Percentiles rank a stretch among this genome's conserved stretches.
Evolutionary conservation across 2,888 invertebrate species (phyloP).

Genomic region (Plebejus melissa): DNA sequence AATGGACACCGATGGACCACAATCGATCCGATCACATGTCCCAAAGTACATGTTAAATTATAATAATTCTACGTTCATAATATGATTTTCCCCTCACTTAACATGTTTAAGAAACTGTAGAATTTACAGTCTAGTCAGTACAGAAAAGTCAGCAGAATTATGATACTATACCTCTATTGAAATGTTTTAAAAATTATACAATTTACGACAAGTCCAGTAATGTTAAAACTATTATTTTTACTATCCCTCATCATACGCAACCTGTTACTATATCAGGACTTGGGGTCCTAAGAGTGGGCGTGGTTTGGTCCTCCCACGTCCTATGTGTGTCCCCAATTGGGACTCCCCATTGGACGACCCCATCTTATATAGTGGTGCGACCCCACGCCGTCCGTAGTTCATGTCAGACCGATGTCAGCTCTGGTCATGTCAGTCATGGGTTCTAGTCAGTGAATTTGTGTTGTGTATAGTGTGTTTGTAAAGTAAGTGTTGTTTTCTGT

Average conservation of each 20-base stretch:
- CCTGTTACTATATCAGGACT: neutral
- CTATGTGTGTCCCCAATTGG: neutral
- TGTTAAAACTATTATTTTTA: neutral
- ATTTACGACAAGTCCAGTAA: neutral
- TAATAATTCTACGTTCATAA: too few relatives aligned
- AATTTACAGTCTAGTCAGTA: too few relatives aligned
- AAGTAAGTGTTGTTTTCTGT: constrained; percentile 3
- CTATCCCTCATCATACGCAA: neutral
- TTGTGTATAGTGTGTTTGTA: neutral
- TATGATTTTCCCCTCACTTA: too few relatives aligned
- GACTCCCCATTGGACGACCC: neutral
- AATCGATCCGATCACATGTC: too few relatives aligned
- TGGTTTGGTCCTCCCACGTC: neutral
- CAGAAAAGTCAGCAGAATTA: too few relatives aligned
- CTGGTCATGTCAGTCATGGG: neutral
- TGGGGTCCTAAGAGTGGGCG: neutral
- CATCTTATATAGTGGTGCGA: neutral
- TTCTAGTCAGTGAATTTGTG: neutral
- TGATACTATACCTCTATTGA: too few relatives aligned
- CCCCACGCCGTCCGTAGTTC: neutral
- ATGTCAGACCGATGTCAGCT: neutral
- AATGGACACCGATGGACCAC: too few relatives aligned
- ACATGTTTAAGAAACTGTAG: too few relatives aligned
- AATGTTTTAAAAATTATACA: too few relatives aligned
- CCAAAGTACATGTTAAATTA: too few relatives aligned